Conservation (phyloP, 1,140 invertebrate species). For the Hylyphantes graminicola region DNA sequence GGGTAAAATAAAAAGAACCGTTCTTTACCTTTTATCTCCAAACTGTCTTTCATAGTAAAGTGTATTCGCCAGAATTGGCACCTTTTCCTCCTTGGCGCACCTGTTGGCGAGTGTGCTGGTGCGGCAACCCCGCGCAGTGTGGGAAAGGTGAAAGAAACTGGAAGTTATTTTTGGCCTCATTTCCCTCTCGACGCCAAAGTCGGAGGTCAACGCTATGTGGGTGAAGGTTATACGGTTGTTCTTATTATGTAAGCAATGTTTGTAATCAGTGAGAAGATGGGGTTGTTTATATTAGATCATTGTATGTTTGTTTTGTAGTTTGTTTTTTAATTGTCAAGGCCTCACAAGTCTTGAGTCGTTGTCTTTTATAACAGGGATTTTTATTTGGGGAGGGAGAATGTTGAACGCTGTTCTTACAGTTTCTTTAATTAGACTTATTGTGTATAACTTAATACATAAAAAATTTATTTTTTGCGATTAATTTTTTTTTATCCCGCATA, state of each 20-base stretch:
- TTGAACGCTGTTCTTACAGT: no score
- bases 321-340: no score
- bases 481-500: no score
- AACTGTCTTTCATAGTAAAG: neutral
- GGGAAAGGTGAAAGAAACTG: neutral
- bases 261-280: slow-evolving; percentile 19
- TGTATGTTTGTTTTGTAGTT: no score
- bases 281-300: neutral
- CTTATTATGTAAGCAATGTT: slow-evolving; percentile 15
- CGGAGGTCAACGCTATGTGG: slow-evolving; percentile 56
- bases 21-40: no score
- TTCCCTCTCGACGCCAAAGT: slow-evolving; percentile 52
- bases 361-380: no score
- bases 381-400: no score
- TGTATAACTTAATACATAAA: no score
- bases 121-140: neutral
- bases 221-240: slow-evolving; percentile 55
- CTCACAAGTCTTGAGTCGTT: no score
- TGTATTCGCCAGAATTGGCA: slow-evolving; percentile 43
- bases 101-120: slow-evolving; percentile 8
- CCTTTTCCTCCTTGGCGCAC: slow-evolving; percentile 24
- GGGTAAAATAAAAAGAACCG: no score
- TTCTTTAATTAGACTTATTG: no score
- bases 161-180: slow-evolving; percentile 52
- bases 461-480: no score